Evolutionary conservation across 2,797 vertebrate species (phyloP).

Genomic region (Rhynchotus rufescens): DNA sequence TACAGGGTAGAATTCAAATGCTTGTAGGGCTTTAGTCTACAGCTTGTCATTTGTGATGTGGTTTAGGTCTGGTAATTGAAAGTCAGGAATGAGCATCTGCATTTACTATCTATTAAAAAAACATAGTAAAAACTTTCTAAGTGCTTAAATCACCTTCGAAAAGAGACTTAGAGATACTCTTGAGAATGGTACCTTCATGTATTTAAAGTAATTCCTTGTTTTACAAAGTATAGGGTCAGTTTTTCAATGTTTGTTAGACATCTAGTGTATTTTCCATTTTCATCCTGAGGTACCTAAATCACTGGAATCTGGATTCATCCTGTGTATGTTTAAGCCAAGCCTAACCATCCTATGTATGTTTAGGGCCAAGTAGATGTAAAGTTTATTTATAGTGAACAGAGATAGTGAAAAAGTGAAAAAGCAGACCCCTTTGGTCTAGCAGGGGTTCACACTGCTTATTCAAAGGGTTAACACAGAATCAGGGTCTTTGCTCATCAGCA

Average conservation of each 20-base stretch:
- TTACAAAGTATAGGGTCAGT: not conserved
- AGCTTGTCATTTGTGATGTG: not conserved
- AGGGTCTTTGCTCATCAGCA: not conserved
- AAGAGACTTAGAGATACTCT: not conserved
- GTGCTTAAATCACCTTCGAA: not conserved
- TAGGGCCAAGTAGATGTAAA: not conserved
- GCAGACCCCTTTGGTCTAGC: no score
- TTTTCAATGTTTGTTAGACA: not conserved
- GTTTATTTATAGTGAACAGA: not conserved
- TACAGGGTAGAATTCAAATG: not conserved
- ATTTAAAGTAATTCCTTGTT: not conserved
- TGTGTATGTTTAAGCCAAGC: not conserved
- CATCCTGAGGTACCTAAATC: not conserved
- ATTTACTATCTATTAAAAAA: not conserved
- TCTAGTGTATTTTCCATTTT: not conserved
- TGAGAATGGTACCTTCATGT: not conserved
- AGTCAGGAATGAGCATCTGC: not conserved
- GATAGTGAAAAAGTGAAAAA: no score
- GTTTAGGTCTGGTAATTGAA: not conserved
- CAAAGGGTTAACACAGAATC: not conserved
- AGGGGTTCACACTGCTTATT: not conserved
- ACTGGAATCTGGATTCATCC: not conserved
- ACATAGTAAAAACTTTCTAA: not conserved
- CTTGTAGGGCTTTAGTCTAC: not conserved
- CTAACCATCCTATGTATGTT: not conserved